Evolutionary conservation across 2,888 invertebrate genomes (phyloP).

Genomic region (Rhagonycha fulva): DNA sequence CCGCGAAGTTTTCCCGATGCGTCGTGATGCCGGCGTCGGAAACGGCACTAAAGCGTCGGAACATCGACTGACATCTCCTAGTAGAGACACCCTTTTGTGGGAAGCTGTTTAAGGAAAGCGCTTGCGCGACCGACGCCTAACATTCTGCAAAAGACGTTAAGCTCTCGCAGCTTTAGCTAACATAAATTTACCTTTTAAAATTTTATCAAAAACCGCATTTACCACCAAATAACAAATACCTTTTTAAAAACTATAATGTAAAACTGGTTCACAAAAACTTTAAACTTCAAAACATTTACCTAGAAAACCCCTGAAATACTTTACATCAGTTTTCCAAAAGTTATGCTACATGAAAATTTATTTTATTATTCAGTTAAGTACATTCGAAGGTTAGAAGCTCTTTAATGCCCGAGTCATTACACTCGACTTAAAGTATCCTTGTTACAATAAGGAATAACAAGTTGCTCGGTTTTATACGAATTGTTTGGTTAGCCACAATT

Average conservation of each 20-base stretch:
- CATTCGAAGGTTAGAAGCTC: not conserved
- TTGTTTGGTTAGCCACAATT: not conserved
- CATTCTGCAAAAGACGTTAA: constrained; percentile 38
- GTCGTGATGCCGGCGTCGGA: constrained; percentile 24
- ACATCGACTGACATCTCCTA: constrained; percentile 43
- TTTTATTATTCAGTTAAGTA: not conserved
- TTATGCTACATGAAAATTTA: not conserved
- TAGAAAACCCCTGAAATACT: not conserved
- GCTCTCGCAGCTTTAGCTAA: constrained; percentile 16
- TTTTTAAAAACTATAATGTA: not conserved
- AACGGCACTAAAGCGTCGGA: constrained; percentile 33
- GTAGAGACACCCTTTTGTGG: constrained; percentile 40
- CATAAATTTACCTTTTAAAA: constrained; percentile 19
- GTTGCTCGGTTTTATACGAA: not conserved
- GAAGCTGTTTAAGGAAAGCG: constrained; percentile 42
- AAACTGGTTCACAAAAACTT: not conserved
- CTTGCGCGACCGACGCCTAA: constrained; percentile 45
- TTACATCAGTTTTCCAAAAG: not conserved
- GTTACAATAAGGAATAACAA: not conserved
- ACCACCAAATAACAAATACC: constrained; percentile 8
- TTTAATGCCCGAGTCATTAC: not conserved
- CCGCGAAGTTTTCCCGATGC: constrained; percentile 18
- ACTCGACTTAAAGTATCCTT: not conserved
- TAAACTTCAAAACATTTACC: not conserved
- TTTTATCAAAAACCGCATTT: constrained; percentile 13